These are phyloP conservation scores for Charaxes varanes DNA, from an alignment of 1,140 invertebrate genomes.

Conservation along the genomic window DNA sequence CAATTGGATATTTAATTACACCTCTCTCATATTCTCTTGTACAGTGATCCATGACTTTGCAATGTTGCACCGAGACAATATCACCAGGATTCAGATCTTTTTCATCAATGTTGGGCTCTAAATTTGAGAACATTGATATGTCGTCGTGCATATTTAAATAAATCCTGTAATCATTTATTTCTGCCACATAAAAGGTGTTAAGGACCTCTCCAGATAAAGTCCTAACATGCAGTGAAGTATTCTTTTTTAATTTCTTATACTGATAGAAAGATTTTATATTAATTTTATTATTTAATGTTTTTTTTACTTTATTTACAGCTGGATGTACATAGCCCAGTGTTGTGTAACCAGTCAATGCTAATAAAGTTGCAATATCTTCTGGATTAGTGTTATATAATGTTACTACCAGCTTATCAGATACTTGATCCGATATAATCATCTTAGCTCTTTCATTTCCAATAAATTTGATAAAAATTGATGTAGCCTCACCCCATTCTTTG, in stretches of 20 bases:
- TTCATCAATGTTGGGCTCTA: not conserved
- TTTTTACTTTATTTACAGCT: conserved; percentile 6
- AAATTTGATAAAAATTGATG: too few relatives aligned
- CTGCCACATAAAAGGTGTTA: conserved; percentile 1
- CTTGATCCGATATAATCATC: conserved; percentile 6
- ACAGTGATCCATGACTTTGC: not conserved
- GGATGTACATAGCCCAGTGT: conserved; percentile 6
- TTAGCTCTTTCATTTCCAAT: conserved; percentile 10
- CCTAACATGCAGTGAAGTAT: not conserved
- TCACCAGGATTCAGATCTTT: not conserved
- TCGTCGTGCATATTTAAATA: not conserved
- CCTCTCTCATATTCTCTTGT: not conserved
- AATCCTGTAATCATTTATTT: conserved; percentile 1
- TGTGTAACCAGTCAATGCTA: conserved; percentile 9
- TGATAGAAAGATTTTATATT: not conserved
- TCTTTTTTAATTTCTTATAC: not conserved
- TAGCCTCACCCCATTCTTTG: too few relatives aligned
- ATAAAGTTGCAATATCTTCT: conserved; percentile 12
- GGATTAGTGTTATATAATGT: conserved; percentile 12
- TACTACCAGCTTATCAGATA: conserved; percentile 6
- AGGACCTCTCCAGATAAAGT: not conserved
- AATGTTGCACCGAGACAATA: too few relatives aligned
- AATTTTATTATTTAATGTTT: not conserved
- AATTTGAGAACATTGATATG: not conserved
- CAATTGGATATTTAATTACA: not conserved